Evolutionary conservation across 2,888 invertebrate genomes (phyloP), one percentile per base, ranked within the genome.

Genomic region (Platycheirus albimanus): DNA sequence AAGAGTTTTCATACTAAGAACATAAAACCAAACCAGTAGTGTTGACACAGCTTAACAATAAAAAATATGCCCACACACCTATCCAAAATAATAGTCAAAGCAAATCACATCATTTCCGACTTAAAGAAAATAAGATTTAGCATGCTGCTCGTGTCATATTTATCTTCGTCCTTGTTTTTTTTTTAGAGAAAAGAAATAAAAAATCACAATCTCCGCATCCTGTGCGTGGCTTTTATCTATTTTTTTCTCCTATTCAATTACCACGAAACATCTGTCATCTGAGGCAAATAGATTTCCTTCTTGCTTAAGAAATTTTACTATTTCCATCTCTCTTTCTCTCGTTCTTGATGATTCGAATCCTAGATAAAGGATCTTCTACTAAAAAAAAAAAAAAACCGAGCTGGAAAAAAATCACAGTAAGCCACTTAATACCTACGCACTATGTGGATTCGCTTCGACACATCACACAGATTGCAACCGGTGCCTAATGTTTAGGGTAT

Each of bases 361-460:
- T 83, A 74, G 78, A 83, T 72, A 83, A 83, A 78, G 64, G 64
- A 58, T 58, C 58, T 58, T n/a, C 52, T 58, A 41, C 54, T 64
- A 30, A 51, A 47, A 17, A 24, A 38, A 45, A 43, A 6, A 54
- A 28, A 75, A 69, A n/a, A n/a, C n/a, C n/a, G n/a, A n/a, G n/a
- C n/a, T n/a, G n/a, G n/a, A n/a, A n/a, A 70, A 72, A 78, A 74
- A 67, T 64, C 77, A 36, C 61, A 58, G 41, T 54, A 79, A 64
- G 70, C 83, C 72, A 83, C 83, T 70, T 78, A 83, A 78, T 78
- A 69, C 72, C 83, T 83, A 78, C 81, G 81, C 77, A 83, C 54
- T 51, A 49, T 71, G 54, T 56, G 24, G 28, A 80, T 70, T 69
- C 63, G 30, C 56, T 75, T 58, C 45, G 13, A 51, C 63, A 56